phyloP scores from a whole-genome alignment of 2,797 vertebrate species.

The Sciurus carolinensis region DNA sequence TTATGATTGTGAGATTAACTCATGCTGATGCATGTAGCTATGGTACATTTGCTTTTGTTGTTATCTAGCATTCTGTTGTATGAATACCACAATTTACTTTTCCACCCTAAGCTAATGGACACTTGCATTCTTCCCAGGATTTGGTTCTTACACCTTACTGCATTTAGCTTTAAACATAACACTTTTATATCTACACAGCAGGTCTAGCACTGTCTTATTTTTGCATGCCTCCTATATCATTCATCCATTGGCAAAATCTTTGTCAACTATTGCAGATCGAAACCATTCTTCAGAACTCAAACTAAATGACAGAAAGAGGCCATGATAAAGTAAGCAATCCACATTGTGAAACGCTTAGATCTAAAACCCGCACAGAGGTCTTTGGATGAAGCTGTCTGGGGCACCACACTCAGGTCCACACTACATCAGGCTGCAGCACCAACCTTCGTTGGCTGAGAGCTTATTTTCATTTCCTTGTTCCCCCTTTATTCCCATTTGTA shows the following conservation, averaged over 20 bases:
- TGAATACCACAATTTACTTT: conserved; percentile 30
- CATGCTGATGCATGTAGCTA: background rate
- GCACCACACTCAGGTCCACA: background rate
- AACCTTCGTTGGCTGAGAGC: background rate
- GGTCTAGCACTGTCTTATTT: background rate
- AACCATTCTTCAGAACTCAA: conserved; percentile 49
- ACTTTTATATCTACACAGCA: background rate
- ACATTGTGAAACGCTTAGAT: background rate
- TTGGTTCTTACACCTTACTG: background rate
- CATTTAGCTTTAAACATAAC: background rate
- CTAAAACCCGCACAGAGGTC: background rate
- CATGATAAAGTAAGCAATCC: background rate
- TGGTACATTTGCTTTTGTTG: background rate
- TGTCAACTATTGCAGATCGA: conserved; percentile 25
- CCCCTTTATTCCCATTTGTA: background rate
- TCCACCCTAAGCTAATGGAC: background rate
- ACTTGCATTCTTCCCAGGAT: conserved; percentile 13
- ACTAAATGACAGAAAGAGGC: background rate
- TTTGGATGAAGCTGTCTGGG: background rate
- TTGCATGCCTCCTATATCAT: background rate
- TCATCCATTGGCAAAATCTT: conserved; percentile 25
- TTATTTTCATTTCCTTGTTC: background rate
- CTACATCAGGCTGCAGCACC: fast-evolving
- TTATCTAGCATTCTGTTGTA: background rate
- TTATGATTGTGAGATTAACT: conserved; percentile 60